A percentile compares a stretch with the other conserved stretches of the same genome.
phyloP scores from a whole-genome alignment of 2,797 vertebrate genomes.

The Parambassis ranga region DNA sequence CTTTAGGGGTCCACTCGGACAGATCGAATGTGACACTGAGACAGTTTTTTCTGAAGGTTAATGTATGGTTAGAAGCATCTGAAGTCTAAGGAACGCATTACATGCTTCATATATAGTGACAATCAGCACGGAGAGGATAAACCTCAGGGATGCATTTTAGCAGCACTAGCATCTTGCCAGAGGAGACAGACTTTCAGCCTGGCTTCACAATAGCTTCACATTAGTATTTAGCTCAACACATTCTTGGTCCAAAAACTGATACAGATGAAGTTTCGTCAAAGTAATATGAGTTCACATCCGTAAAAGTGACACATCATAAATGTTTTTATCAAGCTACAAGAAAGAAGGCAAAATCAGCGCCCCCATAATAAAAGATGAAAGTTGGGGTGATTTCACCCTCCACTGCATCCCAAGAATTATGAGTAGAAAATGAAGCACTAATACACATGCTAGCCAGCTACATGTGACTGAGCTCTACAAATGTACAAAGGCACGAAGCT shows the following conservation, averaged over 20 bases:
- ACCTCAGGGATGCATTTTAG: not conserved
- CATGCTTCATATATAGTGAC: not conserved
- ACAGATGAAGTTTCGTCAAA: no score
- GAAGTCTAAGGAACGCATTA: conserved; percentile 1
- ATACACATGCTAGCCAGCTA: conserved; percentile 11
- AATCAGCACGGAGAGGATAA: not conserved
- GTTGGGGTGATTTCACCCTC: conserved; percentile 12
- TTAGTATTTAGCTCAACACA: no score
- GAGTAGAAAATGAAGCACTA: not conserved
- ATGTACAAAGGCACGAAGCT: not conserved
- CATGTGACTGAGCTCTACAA: conserved; percentile 27
- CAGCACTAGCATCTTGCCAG: not conserved
- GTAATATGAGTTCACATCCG: no score
- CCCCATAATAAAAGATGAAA: conserved; percentile 5
- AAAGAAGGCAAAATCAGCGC: not conserved
- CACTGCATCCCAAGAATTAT: conserved; percentile 5
- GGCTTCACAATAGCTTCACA: no score
- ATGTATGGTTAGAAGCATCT: conserved; percentile 25
- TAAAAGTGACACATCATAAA: no score
- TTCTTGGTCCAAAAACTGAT: no score
- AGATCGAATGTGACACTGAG: conserved; percentile 40
- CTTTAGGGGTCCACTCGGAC: conserved; percentile 50
- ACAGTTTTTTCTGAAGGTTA: conserved; percentile 46
- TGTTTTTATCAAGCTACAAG: no score
- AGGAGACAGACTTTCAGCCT: no score